Conservation (phyloP, 2,797 vertebrate species). For the Monodelphis domestica region DNA sequence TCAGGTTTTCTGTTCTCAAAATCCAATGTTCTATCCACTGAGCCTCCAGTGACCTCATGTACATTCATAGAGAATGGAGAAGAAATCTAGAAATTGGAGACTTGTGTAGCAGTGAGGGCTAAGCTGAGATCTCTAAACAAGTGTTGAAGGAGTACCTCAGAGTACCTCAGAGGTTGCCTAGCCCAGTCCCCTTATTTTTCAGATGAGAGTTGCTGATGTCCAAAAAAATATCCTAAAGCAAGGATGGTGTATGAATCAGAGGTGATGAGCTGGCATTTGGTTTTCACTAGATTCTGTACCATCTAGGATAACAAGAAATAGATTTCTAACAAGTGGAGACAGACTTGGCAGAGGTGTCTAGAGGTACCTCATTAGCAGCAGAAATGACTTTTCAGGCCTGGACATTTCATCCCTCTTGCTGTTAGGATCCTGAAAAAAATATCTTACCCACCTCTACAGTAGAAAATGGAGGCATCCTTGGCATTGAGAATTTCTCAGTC, state of each 20-base stretch:
- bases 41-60: background rate
- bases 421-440: background rate
- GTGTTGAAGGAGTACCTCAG: background rate
- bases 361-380: background rate
- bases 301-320: background rate
- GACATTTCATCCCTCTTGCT: background rate
- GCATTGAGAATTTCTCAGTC: background rate
- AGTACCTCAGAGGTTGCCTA: background rate
- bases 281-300: background rate
- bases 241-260: background rate
- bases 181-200: background rate
- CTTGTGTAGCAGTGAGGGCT: background rate
- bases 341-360: background rate
- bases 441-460: background rate
- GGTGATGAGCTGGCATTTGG: background rate
- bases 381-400: background rate
- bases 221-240: background rate
- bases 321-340: background rate
- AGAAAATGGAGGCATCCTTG: background rate
- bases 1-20: background rate
- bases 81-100: background rate
- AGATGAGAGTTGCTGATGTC: background rate
- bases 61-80: background rate
- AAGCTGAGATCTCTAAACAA: background rate
- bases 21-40: background rate